Conservation (phyloP, 2,888 invertebrate species). For the Urechis unicinctus region DNA sequence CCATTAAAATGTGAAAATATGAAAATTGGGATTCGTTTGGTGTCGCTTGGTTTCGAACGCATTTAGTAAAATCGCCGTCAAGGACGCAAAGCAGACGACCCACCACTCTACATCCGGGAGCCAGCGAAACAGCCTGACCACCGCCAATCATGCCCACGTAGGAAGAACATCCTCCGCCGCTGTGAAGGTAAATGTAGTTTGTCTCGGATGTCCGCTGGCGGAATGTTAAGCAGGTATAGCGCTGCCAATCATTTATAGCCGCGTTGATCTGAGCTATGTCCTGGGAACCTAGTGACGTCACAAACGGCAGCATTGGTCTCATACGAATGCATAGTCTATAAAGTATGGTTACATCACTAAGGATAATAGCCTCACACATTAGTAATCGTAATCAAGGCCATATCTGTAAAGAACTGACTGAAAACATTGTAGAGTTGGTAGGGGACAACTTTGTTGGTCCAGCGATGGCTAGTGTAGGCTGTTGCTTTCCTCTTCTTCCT, state of each 20-base stretch:
- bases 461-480: neutral
- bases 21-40: too few species aligned
- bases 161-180: slow-evolving; percentile 63
- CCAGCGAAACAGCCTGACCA: slow-evolving; percentile 65
- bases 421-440: too few species aligned
- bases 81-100: too few species aligned
- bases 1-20: too few species aligned
- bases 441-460: neutral
- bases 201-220: slow-evolving; percentile 14
- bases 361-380: too few species aligned
- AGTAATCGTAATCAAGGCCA: too few species aligned
- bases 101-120: slow-evolving; percentile 41
- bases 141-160: slow-evolving; percentile 70
- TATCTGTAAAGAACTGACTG: too few species aligned
- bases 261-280: slow-evolving; percentile 16
- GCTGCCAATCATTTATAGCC: slow-evolving; percentile 29
- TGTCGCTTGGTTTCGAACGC: too few species aligned
- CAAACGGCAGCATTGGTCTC: slow-evolving; percentile 8
- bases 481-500: neutral
- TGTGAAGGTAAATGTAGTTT: slow-evolving; percentile 22
- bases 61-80: too few species aligned
- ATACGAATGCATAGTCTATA: too few species aligned
- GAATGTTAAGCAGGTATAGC: slow-evolving; percentile 30
- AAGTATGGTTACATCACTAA: too few species aligned
- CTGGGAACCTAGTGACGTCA: neutral